These are phyloP conservation scores for Thereva nobilitata DNA, from an alignment of 2,888 invertebrate species.

Conservation along the genomic window DNA sequence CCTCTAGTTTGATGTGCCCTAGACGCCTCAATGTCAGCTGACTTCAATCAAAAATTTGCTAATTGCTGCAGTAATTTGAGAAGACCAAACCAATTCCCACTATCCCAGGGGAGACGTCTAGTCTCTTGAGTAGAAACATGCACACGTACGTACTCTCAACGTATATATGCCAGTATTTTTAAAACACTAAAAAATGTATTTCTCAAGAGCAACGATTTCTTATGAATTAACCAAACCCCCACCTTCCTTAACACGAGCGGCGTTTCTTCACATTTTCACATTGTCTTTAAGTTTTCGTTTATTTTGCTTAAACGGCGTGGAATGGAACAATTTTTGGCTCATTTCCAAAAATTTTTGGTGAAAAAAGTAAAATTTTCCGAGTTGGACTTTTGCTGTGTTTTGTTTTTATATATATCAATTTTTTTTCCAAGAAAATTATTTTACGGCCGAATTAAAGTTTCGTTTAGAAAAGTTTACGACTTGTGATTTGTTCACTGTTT, in stretches of 20 bases:
- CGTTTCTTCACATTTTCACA: too few relatives aligned
- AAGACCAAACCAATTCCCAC: not conserved
- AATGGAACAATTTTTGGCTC: not conserved
- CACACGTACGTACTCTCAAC: too few relatives aligned
- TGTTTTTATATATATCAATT: constrained; percentile 7
- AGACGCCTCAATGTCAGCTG: constrained; percentile 16
- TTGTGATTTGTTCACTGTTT: too few relatives aligned
- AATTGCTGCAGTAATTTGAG: constrained; percentile 21
- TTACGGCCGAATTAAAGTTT: not conserved
- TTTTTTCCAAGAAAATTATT: constrained; percentile 12
- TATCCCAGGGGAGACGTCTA: not conserved
- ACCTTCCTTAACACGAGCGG: too few relatives aligned
- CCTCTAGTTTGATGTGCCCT: constrained; percentile 8
- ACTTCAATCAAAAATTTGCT: not conserved
- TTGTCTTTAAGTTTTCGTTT: too few relatives aligned
- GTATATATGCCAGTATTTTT: too few relatives aligned
- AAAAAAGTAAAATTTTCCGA: constrained; percentile 1
- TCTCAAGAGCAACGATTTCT: too few relatives aligned
- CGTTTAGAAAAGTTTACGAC: too few relatives aligned
- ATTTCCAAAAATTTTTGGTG: constrained; percentile 2
- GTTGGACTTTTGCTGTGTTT: not conserved
- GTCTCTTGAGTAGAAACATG: too few relatives aligned
- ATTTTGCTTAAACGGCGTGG: too few relatives aligned
- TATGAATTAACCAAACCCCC: too few relatives aligned
- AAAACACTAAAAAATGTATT: too few relatives aligned